phyloP scores from a whole-genome alignment of 2,888 invertebrate species.

The Eupithecia subumbrata region DNA sequence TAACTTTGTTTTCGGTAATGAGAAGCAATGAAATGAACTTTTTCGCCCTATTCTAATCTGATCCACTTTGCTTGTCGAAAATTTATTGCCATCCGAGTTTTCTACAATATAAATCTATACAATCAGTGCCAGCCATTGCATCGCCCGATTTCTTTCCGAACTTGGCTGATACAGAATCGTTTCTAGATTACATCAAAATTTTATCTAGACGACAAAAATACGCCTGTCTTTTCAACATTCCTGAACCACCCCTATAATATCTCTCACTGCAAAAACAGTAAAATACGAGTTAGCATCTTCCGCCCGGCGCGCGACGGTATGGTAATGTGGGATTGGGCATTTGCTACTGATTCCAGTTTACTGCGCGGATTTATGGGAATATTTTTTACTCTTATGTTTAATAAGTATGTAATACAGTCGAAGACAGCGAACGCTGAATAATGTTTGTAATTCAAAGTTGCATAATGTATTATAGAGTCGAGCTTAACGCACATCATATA shows the following conservation, averaged over 20 bases:
- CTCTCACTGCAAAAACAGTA: constrained; percentile 16
- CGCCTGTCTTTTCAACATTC: neutral
- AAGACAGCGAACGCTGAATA: neutral
- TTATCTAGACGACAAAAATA: neutral
- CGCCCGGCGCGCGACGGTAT: constrained; percentile 12
- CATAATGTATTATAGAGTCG: neutral
- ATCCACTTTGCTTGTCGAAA: neutral
- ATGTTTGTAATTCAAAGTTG: neutral
- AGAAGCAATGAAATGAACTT: neutral
- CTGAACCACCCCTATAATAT: neutral
- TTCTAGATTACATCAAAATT: neutral
- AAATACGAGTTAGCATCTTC: constrained; percentile 15
- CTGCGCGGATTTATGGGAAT: constrained; percentile 16
- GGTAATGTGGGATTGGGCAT: constrained; percentile 30
- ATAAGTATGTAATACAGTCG: neutral
- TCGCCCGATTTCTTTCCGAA: neutral
- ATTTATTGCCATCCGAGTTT: neutral
- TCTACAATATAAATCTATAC: neutral
- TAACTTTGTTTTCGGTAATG: neutral
- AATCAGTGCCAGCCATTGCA: neutral
- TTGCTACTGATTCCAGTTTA: constrained; percentile 10
- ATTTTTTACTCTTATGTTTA: neutral
- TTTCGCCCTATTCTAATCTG: too few relatives aligned
- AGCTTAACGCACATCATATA: too few relatives aligned
- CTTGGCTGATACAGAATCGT: neutral